These are phyloP conservation scores for Odobenus rosmarus DNA, from an alignment of 2,113 vertebrate species.

Conservation along the genomic window DNA sequence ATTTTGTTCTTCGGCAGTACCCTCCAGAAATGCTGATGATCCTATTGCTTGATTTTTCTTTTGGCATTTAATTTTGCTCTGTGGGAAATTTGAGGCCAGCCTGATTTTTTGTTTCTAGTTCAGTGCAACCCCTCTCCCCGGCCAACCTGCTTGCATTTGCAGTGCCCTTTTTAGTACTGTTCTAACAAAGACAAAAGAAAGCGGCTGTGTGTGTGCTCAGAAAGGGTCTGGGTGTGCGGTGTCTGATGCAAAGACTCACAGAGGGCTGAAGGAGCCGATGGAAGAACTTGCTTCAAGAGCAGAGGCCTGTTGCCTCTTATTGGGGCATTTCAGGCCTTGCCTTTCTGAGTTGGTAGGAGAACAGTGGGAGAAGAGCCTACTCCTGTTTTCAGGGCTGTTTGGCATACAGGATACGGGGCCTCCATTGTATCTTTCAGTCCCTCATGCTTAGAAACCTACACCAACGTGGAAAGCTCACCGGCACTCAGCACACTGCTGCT, in stretches of 20 bases:
- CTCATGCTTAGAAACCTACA: background rate
- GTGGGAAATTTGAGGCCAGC: background rate
- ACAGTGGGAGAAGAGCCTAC: background rate
- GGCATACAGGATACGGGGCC: accelerated
- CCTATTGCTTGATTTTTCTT: background rate
- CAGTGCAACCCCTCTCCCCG: background rate
- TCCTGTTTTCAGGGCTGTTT: accelerated
- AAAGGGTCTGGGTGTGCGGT: background rate
- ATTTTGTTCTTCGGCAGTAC: background rate
- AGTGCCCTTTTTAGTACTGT: background rate
- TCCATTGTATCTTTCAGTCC: accelerated
- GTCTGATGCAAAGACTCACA: accelerated
- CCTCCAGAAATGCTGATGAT: background rate
- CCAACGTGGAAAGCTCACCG: accelerated
- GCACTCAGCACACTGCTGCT: accelerated
- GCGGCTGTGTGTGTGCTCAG: background rate
- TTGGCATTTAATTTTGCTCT: background rate
- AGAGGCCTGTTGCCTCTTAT: accelerated
- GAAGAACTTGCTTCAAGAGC: too few relatives aligned
- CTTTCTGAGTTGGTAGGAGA: background rate
- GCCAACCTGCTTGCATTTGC: background rate
- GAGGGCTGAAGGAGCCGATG: accelerated
- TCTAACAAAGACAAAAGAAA: background rate
- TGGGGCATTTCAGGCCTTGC: background rate
- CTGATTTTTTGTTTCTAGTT: background rate